Conservation (phyloP, 1,140 invertebrate genomes). For the Pogonus chalceus region DNA sequence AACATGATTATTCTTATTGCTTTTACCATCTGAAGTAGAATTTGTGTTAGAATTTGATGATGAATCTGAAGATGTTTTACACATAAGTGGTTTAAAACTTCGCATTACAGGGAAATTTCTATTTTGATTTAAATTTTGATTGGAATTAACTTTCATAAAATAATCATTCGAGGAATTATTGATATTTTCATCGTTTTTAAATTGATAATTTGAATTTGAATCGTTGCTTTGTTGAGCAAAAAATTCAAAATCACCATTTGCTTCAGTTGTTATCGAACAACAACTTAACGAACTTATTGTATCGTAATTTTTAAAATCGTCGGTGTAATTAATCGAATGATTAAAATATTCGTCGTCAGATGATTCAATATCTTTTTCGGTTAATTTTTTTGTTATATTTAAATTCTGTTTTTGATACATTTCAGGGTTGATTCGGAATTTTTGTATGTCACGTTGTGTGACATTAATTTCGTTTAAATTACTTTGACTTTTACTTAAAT, state of each 20-base stretch:
- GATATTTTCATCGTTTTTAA: not conserved
- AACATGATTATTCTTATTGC: not conserved
- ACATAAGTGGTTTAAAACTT: not conserved
- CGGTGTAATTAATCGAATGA: slow-evolving; percentile 24
- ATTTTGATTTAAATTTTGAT: not conserved
- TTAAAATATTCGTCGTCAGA: slow-evolving; percentile 39
- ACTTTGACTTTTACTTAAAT: slow-evolving; percentile 9
- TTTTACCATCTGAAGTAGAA: not conserved
- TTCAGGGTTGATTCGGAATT: not conserved
- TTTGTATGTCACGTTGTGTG: not conserved
- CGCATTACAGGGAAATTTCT: not conserved
- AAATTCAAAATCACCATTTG: slow-evolving; percentile 57
- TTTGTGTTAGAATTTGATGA: not conserved
- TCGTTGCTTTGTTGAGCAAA: slow-evolving; percentile 34
- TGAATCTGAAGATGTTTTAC: not conserved
- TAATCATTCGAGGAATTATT: slow-evolving; percentile 9
- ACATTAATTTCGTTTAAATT: slow-evolving; percentile 7
- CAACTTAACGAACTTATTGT: slow-evolving; percentile 43
- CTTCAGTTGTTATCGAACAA: slow-evolving; percentile 52
- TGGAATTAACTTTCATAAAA: not conserved
- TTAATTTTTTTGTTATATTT: not conserved
- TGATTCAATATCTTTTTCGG: slow-evolving; percentile 20
- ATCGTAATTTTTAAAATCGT: slow-evolving; percentile 42
- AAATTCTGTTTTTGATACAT: not conserved
- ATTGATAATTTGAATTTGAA: slow-evolving; percentile 24